phyloP scores from a whole-genome alignment of 2,888 invertebrate genomes.

The Drosophila birchii region DNA sequence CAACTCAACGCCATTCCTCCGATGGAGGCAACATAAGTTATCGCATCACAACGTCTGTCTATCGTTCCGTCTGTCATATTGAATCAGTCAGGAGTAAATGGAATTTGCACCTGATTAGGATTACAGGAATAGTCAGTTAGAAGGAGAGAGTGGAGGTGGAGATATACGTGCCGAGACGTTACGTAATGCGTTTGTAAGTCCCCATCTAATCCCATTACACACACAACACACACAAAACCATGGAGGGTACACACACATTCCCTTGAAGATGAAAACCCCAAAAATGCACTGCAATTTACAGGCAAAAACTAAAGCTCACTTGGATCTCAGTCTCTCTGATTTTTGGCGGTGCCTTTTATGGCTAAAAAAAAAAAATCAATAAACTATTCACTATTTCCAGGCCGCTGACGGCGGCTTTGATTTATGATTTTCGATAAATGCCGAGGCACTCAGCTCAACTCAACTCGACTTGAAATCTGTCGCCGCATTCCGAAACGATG shows the following conservation, averaged over 20 bases:
- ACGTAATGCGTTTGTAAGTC: conserved; percentile 82
- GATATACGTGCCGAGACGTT: conserved; percentile 39
- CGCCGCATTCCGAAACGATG: conserved; percentile 58
- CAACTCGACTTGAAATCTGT: conserved; percentile 34
- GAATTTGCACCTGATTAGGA: conserved; percentile 75
- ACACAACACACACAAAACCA: conserved; percentile 46
- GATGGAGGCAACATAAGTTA: conserved; percentile 31
- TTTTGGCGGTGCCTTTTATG: conserved; percentile 68
- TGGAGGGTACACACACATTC: conserved; percentile 28
- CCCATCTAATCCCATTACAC: conserved; percentile 82
- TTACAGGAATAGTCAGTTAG: conserved; percentile 16
- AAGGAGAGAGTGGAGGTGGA: not conserved
- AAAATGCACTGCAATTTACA: conserved; percentile 64
- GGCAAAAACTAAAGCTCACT: conserved; percentile 12
- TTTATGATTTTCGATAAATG: conserved; percentile 61
- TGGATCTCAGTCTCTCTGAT: conserved; percentile 7
- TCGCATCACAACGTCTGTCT: conserved; percentile 25
- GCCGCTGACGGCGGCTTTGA: conserved; percentile 75
- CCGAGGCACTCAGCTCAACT: conserved; percentile 45
- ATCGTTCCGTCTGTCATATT: conserved; percentile 65
- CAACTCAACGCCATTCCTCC: not conserved
- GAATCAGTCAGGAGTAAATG: conserved; percentile 74
- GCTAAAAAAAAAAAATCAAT: conserved; percentile 50
- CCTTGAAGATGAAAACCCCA: conserved; percentile 13
- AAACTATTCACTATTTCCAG: conserved; percentile 53